Conservation (phyloP, 35 echinoderm and acorn worm genomes). For the Lytechinus pictus region DNA sequence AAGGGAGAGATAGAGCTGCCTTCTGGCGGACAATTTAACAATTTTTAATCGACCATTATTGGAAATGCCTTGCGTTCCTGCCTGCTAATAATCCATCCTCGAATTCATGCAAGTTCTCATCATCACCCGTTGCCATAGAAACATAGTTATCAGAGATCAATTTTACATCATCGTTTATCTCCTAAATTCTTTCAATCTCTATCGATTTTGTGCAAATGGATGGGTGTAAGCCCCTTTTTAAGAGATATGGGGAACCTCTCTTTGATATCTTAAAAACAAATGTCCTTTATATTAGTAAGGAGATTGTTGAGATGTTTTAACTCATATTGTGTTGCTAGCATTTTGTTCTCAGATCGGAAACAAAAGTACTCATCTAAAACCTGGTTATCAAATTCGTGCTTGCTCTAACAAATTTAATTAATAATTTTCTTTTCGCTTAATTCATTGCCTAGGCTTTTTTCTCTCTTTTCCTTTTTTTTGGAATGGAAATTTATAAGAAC, state of each 20-base stretch:
- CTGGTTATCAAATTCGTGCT: too few relatives aligned
- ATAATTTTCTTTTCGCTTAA: too few relatives aligned
- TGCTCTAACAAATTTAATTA: too few relatives aligned
- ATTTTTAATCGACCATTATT: not conserved
- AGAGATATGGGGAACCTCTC: not conserved
- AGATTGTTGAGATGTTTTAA: too few relatives aligned
- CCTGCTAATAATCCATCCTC: not conserved
- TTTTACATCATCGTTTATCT: not conserved
- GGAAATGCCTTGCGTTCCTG: not conserved
- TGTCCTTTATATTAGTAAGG: too few relatives aligned
- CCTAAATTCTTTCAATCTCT: not conserved
- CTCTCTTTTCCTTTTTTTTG: too few relatives aligned
- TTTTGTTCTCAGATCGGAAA: too few relatives aligned
- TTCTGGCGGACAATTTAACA: not conserved
- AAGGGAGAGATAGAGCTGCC: not conserved
- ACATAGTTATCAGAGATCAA: not conserved
- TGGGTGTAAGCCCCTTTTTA: not conserved
- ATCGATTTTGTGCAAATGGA: not conserved
- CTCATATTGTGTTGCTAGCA: too few relatives aligned
- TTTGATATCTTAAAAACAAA: too few relatives aligned
- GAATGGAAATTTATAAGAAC: too few relatives aligned
- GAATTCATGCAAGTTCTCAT: not conserved
- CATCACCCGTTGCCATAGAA: not conserved
- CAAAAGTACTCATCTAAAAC: too few relatives aligned
- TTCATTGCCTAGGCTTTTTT: too few relatives aligned